A percentile compares a stretch with the other conserved stretches of the same genome.
Conservation (phyloP, 2,888 invertebrate genomes). For the Blera fallax region DNA sequence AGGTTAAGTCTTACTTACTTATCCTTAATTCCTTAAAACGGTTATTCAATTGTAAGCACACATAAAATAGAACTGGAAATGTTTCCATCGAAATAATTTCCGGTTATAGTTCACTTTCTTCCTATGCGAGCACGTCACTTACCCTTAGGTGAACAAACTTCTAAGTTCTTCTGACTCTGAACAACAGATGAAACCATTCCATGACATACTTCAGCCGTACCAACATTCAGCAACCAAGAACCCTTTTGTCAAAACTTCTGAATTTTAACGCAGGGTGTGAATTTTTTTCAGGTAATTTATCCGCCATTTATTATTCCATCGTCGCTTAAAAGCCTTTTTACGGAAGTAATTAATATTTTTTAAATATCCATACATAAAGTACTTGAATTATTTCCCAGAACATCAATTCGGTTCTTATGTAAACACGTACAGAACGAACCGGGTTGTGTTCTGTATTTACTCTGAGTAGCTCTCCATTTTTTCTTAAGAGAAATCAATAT, state of each 20-base stretch:
- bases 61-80: too few relatives aligned
- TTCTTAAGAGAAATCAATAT: constrained; percentile 3
- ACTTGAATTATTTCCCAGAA: not conserved
- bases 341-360: constrained; percentile 7
- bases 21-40: too few relatives aligned
- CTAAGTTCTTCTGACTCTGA: too few relatives aligned
- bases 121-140: not conserved
- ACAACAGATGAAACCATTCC: constrained; percentile 11
- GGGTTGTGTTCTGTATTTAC: constrained; percentile 14
- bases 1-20: too few relatives aligned
- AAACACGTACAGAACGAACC: constrained; percentile 16
- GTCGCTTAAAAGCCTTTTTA: constrained; percentile 27
- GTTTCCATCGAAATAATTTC: too few relatives aligned
- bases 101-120: not conserved
- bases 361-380: not conserved
- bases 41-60: too few relatives aligned
- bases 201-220: constrained; percentile 13
- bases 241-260: constrained; percentile 75
- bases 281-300: constrained; percentile 76
- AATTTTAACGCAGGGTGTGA: constrained; percentile 72
- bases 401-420: not conserved
- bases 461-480: not conserved
- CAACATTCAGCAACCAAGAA: constrained; percentile 30
- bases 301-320: constrained; percentile 74
- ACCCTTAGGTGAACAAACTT: not conserved